Evolutionary conservation across 2,113 vertebrate genomes (phyloP), one percentile per base, ranked within the genome.

Genomic region (Chaetura pelagica): DNA sequence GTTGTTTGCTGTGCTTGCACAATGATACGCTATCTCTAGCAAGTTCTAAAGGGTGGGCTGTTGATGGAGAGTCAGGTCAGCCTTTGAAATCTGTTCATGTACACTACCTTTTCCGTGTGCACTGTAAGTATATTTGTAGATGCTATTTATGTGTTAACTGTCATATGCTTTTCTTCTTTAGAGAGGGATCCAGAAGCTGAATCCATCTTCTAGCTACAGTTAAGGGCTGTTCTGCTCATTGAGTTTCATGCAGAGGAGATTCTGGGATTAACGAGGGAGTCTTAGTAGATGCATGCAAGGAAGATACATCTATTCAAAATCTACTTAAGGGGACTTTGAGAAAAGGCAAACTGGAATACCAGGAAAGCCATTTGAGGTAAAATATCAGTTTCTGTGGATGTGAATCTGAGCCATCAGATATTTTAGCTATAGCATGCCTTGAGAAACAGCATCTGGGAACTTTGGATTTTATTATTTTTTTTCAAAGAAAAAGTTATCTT

Each of bases 111-210:
- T 82, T 51, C 81, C 10, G 1, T 0, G 0, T 74, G 51, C 21
- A 3, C 79, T 78, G 35, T 35, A 23, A 73, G 34, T 51, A 32
- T 63, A 4, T 67, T 48, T 81, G 85, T 49, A 58, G 64, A 32
- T 93, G 75, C 75, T 84, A 3, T 88, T 59, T 40, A 2, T 81
- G 14, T 68, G 34, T 67, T 22, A 64, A 57, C 61, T 92, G 35
- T 49, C 16, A 12, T 3, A 32, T 1, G 5, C 52, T 93, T 90
- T 55, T 75, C 6, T 72, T 23, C 85, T 93, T 78, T n/a, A 86
- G 90, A 79, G 88, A 81, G 88, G 73, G 75, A 93, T 89, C 76
- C 80, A 82, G 90, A 81, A 92, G 80, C 73, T 89, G 86, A 87
- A 91, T 66, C 48, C 46, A 32, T 61, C 64, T 84, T 55, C 61